phyloP scores from a whole-genome alignment of 2,113 vertebrate genomes.

The Scatophagus argus region DNA sequence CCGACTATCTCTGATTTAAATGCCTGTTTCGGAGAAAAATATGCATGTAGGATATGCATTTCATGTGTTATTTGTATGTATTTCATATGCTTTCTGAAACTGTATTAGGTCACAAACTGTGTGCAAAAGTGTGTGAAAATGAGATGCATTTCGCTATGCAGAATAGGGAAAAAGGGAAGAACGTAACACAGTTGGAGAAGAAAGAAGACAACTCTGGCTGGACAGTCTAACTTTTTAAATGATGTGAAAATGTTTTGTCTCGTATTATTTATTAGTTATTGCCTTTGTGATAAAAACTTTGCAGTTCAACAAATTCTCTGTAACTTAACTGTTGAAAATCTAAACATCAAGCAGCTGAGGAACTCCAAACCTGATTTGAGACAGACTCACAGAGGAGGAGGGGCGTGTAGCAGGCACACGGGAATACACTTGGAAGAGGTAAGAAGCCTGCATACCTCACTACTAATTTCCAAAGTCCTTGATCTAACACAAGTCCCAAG shows the following conservation, averaged over 20 bases:
- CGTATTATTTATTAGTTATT: background rate
- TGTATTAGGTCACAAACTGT: background rate
- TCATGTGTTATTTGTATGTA: background rate
- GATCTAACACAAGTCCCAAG: conserved; percentile 47
- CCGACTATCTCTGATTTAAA: background rate
- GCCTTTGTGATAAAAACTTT: conserved; percentile 17
- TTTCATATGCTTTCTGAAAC: background rate
- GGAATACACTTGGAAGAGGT: conserved; percentile 56
- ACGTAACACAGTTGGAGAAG: background rate
- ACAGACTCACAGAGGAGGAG: conserved; percentile 39
- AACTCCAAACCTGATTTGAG: conserved; percentile 49
- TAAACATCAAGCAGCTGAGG: conserved; percentile 39
- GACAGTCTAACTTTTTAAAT: background rate
- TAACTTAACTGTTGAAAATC: conserved; percentile 7
- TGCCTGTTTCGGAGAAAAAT: too few species aligned
- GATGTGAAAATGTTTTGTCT: background rate
- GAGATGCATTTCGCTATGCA: background rate
- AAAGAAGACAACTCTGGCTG: background rate
- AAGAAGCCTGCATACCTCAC: conserved; percentile 57
- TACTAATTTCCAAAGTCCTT: conserved; percentile 59
- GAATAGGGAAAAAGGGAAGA: background rate
- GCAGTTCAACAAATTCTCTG: background rate
- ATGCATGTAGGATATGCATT: background rate
- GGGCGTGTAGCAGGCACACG: conserved; percentile 33
- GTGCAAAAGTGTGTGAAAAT: background rate